Evolutionary conservation across 1,140 invertebrate species (phyloP).

Genomic region (Druon quercuslanigerum): DNA sequence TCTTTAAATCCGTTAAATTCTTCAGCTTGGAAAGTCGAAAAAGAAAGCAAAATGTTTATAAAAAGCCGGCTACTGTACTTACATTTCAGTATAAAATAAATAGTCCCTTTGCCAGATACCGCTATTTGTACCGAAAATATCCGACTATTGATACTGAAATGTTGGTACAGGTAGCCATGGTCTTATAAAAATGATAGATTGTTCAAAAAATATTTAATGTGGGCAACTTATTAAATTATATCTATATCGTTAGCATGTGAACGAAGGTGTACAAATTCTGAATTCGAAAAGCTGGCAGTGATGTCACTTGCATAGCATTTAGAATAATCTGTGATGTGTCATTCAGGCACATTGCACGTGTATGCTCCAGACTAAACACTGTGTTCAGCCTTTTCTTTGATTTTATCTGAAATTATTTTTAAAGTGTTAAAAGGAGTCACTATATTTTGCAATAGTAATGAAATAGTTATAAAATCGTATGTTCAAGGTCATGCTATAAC

Average conservation of each 20-base stretch:
- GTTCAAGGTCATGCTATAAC: too few species aligned
- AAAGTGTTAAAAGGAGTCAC: too few species aligned
- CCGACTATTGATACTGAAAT: too few species aligned
- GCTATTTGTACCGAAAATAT: too few species aligned
- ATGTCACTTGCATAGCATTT: background rate
- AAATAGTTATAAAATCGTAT: too few species aligned
- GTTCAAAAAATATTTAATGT: too few species aligned
- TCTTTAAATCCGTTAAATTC: too few species aligned
- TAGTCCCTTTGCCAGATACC: too few species aligned
- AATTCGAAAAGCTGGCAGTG: background rate
- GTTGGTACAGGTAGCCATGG: too few species aligned
- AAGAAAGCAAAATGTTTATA: background rate
- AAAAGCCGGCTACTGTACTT: background rate
- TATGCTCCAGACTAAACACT: slow-evolving; percentile 2
- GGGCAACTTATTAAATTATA: background rate
- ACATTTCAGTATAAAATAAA: too few species aligned
- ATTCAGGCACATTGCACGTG: background rate
- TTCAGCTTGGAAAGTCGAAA: background rate
- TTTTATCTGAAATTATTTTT: background rate
- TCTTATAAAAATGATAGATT: too few species aligned
- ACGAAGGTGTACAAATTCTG: background rate
- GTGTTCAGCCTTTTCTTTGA: slow-evolving; percentile 1
- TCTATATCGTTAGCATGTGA: background rate
- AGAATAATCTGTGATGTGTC: slow-evolving; percentile 2
- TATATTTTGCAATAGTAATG: too few species aligned